Evolutionary conservation across 1,140 invertebrate genomes (phyloP).

Genomic region (Cyclargus thomasi): DNA sequence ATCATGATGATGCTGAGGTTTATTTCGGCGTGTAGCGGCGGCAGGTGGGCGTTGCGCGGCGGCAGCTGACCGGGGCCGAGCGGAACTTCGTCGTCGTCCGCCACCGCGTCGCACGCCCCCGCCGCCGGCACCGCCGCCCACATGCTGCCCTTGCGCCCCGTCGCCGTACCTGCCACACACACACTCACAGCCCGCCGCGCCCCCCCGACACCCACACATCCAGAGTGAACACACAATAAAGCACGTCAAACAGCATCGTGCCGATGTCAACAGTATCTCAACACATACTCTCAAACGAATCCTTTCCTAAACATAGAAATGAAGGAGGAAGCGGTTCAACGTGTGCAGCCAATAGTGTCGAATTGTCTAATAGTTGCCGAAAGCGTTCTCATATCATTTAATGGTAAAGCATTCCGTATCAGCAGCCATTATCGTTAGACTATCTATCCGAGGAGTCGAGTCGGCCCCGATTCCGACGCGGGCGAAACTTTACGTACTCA

Average conservation of each 20-base stretch:
- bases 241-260: slow-evolving; percentile 74
- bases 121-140: slow-evolving; percentile 67
- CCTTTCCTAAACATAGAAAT: slow-evolving; percentile 68
- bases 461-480: slow-evolving; percentile 2
- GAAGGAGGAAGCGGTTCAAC: slow-evolving; percentile 70
- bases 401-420: slow-evolving; percentile 72
- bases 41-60: slow-evolving; percentile 81
- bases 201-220: slow-evolving; percentile 29
- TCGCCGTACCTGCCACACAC: slow-evolving; percentile 52
- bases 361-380: slow-evolving; percentile 70
- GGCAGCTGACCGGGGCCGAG: slow-evolving; percentile 87
- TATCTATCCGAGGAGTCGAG: slow-evolving; percentile 36
- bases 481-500: slow-evolving; percentile 24
- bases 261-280: slow-evolving; percentile 57
- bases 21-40: slow-evolving; percentile 84
- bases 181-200: slow-evolving; percentile 27
- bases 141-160: slow-evolving; percentile 73
- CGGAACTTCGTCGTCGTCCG: slow-evolving; percentile 64
- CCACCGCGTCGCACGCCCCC: slow-evolving; percentile 49
- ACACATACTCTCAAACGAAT: slow-evolving; percentile 55
- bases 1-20: slow-evolving; percentile 91
- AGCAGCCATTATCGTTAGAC: slow-evolving; percentile 60
- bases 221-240: slow-evolving; percentile 66
- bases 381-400: slow-evolving; percentile 59
- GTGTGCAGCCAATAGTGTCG: slow-evolving; percentile 73